Evolutionary conservation across 1,140 invertebrate genomes (phyloP).

Genomic region (Sycophaga agraensis): DNA sequence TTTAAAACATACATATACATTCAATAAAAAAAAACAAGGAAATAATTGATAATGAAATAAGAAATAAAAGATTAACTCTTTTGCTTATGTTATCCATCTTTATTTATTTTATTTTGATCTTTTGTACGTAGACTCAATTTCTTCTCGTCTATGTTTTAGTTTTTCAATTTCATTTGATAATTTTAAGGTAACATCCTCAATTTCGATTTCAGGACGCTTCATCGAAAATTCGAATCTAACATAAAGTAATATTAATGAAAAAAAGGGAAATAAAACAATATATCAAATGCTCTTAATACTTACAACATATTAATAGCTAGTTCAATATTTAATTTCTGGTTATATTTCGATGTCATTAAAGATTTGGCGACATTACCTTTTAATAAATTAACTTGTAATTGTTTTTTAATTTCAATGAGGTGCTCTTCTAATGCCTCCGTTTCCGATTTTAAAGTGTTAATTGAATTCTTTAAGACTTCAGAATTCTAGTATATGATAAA

Average conservation of each 20-base stretch:
- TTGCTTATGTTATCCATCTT: no score
- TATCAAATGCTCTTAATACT: neutral
- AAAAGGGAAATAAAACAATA: neutral
- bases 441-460: conserved; percentile 1
- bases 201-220: conserved; percentile 13
- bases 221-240: conserved; percentile 17
- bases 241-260: neutral
- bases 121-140: no score
- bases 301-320: conserved; percentile 13
- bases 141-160: conserved; percentile 1
- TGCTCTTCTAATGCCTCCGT: neutral
- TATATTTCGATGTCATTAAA: neutral
- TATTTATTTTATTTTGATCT: neutral
- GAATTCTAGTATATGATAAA: neutral
- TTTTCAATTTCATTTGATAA: neutral
- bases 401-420: neutral
- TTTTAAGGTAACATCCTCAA: neutral
- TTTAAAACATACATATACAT: no score
- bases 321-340: neutral
- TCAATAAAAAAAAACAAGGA: no score
- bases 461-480: neutral
- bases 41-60: no score
- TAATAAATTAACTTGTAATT: neutral
- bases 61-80: no score
- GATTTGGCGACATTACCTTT: neutral